These are phyloP conservation scores for Drosophila seclusa DNA, from an alignment of 2,888 invertebrate species.

Conservation along the genomic window DNA sequence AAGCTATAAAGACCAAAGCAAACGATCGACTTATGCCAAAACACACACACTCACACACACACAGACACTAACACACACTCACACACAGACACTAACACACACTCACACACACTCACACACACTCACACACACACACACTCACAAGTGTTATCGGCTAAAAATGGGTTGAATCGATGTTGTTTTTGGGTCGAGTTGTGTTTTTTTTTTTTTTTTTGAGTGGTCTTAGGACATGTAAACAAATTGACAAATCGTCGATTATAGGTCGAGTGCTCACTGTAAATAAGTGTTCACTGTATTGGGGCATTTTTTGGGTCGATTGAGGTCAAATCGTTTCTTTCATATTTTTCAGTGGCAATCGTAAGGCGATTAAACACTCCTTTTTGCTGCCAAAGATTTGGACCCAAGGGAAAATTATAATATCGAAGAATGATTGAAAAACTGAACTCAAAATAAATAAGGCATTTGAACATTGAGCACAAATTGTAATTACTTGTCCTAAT, in stretches of 20 bases:
- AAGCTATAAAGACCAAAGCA: slow-evolving; percentile 47
- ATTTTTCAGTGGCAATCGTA: not conserved
- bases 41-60: slow-evolving; percentile 4
- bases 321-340: not conserved
- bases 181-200: not conserved
- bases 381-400: slow-evolving; percentile 1
- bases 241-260: slow-evolving; percentile 37
- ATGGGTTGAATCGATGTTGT: slow-evolving; percentile 12
- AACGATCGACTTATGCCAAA: slow-evolving; percentile 46
- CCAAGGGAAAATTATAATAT: not conserved
- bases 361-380: not conserved
- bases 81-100: too few species aligned
- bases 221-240: slow-evolving; percentile 45
- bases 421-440: not conserved
- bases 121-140: slow-evolving; percentile 5
- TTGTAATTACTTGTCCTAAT: not conserved
- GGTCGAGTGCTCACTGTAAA: slow-evolving; percentile 3
- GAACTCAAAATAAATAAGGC: not conserved
- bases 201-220: not conserved
- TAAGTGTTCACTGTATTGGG: not conserved
- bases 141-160: slow-evolving; percentile 40
- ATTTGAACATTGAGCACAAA: not conserved
- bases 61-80: slow-evolving; percentile 1
- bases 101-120: not conserved
- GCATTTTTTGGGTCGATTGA: not conserved